Conservation (phyloP, 1,140 invertebrate genomes). For the Magallana angulata region DNA sequence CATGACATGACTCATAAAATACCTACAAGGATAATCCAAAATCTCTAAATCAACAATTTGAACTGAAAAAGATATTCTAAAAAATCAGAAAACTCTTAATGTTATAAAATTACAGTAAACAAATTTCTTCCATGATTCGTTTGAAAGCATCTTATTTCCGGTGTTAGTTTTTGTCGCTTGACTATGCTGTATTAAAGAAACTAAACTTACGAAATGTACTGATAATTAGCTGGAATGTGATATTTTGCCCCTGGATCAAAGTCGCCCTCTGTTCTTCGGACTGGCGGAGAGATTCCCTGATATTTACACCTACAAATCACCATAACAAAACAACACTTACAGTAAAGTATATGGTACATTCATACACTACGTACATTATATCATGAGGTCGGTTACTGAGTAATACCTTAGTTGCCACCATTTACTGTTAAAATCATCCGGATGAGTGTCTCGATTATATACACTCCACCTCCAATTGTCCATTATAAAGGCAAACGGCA, state of each 20-base stretch:
- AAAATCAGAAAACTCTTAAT: neutral
- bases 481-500: constrained; percentile 92
- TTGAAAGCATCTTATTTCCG: too few relatives aligned
- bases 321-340: neutral
- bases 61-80: neutral
- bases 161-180: too few relatives aligned
- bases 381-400: too few relatives aligned
- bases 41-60: neutral
- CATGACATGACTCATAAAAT: constrained; percentile 86
- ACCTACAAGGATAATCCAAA: constrained; percentile 65
- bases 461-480: constrained; percentile 93
- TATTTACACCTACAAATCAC: constrained; percentile 68
- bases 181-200: too few relatives aligned
- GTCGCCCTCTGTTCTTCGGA: constrained; percentile 66
- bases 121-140: too few relatives aligned
- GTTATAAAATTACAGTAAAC: too few relatives aligned
- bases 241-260: constrained; percentile 78
- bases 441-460: constrained; percentile 85
- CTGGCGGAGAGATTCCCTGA: constrained; percentile 75
- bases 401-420: constrained; percentile 80
- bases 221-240: constrained; percentile 73
- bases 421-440: constrained; percentile 63
- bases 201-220: constrained; percentile 73
- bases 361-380: constrained; percentile 42
- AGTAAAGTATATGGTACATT: neutral